These are phyloP conservation scores for Haliclona indistincta DNA, from an alignment of 37 sponge, comb jelly and placozoan species.

Conservation along the genomic window DNA sequence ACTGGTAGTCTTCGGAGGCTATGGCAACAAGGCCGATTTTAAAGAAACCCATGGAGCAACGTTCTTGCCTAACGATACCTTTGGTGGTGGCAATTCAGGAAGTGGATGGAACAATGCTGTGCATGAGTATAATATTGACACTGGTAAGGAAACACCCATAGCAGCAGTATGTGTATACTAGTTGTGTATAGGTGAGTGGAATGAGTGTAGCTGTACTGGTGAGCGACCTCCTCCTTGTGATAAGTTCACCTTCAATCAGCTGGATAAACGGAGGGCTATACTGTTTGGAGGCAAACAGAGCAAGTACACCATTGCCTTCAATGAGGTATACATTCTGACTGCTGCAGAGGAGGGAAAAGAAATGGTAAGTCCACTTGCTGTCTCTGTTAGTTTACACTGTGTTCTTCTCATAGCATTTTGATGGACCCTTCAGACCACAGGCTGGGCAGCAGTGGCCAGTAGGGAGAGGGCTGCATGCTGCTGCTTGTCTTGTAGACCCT, in stretches of 20 bases:
- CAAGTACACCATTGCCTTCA: slow-evolving; percentile 5
- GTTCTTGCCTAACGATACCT: not conserved
- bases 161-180: not conserved
- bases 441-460: slow-evolving; percentile 2
- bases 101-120: slow-evolving; percentile 14
- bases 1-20: not conserved
- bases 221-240: not conserved
- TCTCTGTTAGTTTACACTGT: not conserved
- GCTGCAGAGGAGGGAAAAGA: not conserved
- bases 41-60: no score
- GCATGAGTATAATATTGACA: not conserved
- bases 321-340: not conserved
- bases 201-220: slow-evolving; percentile 7
- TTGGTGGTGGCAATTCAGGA: not conserved
- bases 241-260: slow-evolving; percentile 14
- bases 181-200: slow-evolving; percentile 6
- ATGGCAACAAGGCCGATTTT: not conserved
- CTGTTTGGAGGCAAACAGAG: slow-evolving; percentile 16
- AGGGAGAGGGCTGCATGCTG: slow-evolving; percentile 16
- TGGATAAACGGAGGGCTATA: slow-evolving; percentile 2
- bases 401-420: not conserved
- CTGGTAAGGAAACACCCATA: not conserved
- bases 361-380: not conserved
- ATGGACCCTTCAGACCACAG: no score
- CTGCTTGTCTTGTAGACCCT: slow-evolving; percentile 6